phyloP scores from a whole-genome alignment of 2,888 invertebrate species.

The Odontomyia ornata region DNA sequence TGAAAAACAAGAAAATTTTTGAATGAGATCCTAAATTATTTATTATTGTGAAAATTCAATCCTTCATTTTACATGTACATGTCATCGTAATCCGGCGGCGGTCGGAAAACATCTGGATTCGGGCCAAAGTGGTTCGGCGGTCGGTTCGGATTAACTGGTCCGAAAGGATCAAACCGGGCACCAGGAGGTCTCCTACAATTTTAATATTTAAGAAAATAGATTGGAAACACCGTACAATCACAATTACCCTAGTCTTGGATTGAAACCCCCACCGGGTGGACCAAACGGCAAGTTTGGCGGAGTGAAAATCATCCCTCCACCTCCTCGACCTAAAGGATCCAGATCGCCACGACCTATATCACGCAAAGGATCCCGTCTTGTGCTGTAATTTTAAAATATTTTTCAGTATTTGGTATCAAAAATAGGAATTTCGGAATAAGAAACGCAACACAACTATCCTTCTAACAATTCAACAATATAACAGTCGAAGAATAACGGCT shows the following conservation, averaged over 20 bases:
- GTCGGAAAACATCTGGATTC: conserved; percentile 76
- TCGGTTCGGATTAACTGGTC: conserved; percentile 69
- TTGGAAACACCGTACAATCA: neutral
- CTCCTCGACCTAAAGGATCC: conserved; percentile 77
- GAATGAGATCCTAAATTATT: neutral
- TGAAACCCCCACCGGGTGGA: conserved; percentile 56
- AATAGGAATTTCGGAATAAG: neutral
- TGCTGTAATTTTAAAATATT: neutral
- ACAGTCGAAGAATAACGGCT: conserved; percentile 5
- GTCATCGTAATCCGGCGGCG: conserved; percentile 79
- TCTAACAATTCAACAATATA: neutral
- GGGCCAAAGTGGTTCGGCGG: conserved; percentile 57
- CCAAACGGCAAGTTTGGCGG: conserved; percentile 63
- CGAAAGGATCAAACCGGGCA: conserved; percentile 87
- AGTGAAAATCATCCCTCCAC: conserved; percentile 83
- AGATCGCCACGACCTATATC: conserved; percentile 79
- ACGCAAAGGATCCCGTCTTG: conserved; percentile 59
- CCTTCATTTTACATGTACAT: conserved; percentile 76
- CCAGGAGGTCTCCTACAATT: conserved; percentile 67
- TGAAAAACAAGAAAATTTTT: neutral
- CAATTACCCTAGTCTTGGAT: conserved; percentile 28
- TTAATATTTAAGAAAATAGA: conserved; percentile 52
- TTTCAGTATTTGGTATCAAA: neutral
- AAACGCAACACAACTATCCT: conserved; percentile 9
- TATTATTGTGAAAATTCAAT: neutral